Evolutionary conservation across 2,797 vertebrate genomes (phyloP).

Genomic region (Acanthurus lineatus): DNA sequence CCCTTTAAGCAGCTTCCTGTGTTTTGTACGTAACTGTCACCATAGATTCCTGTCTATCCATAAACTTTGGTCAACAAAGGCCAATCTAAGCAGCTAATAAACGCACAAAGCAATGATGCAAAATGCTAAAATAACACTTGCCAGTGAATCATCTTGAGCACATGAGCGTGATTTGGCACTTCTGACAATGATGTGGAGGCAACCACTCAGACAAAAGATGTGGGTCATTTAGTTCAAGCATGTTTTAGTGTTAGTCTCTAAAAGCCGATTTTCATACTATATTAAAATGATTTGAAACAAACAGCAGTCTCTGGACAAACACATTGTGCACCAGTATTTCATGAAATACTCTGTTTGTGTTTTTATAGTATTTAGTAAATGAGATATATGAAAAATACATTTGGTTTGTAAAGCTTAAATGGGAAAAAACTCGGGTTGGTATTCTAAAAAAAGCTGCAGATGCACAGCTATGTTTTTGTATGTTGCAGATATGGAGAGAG

Average conservation of each 20-base stretch:
- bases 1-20: slow-evolving; percentile 50
- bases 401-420: neutral
- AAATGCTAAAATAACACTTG: neutral
- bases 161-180: too few species aligned
- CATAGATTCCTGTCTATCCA: slow-evolving; percentile 31
- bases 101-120: neutral
- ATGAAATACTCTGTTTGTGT: neutral
- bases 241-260: neutral
- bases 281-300: neutral
- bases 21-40: slow-evolving; percentile 24
- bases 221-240: neutral
- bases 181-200: too few species aligned
- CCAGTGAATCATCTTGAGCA: too few species aligned
- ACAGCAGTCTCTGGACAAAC: neutral
- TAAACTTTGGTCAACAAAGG: slow-evolving; percentile 29
- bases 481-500: slow-evolving; percentile 7
- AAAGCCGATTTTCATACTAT: neutral
- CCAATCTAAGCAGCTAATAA: slow-evolving; percentile 13
- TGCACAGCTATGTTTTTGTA: neutral
- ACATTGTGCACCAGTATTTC: neutral
- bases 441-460: neutral
- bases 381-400: too few species aligned
- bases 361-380: neutral
- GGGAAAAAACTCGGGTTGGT: neutral
- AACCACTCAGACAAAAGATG: too few species aligned